Evolutionary conservation across 2,113 vertebrate genomes (phyloP).

Genomic region (Corynorhinus townsendii): DNA sequence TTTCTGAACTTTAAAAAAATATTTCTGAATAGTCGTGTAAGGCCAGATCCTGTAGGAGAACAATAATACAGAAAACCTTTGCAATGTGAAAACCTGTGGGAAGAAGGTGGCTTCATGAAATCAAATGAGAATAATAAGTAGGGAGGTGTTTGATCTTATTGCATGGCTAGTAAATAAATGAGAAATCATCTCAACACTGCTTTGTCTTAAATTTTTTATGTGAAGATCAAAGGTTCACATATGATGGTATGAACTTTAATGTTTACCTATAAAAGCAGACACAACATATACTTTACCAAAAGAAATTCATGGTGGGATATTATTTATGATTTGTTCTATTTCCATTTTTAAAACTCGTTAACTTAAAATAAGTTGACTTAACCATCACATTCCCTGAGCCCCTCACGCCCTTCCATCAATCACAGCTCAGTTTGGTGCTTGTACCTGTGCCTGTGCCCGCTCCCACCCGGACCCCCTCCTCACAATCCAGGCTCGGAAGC

Average conservation of each 20-base stretch:
- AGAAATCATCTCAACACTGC: not conserved
- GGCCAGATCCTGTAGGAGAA: not conserved
- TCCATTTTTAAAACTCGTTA: not conserved
- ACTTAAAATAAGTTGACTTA: not conserved
- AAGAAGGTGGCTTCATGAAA: not conserved
- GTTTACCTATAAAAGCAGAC: not conserved
- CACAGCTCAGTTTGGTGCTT: not conserved
- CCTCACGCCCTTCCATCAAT: not conserved
- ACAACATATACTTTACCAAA: not conserved
- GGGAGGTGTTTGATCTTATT: conserved; percentile 1
- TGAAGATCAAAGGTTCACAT: not conserved
- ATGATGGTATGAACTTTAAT: not conserved
- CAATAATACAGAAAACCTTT: not conserved
- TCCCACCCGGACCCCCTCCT: not conserved
- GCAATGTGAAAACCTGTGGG: not conserved
- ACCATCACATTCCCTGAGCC: not conserved
- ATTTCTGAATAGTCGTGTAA: not conserved
- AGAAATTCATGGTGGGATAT: not conserved
- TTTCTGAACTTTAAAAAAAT: not conserved
- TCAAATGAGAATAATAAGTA: conserved; percentile 17
- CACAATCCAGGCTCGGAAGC: not conserved
- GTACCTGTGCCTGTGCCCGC: not conserved
- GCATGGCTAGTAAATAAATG: not conserved
- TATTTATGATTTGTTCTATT: not conserved
- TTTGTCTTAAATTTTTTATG: conserved; percentile 28